Conservation (phyloP, 2,888 invertebrate species). For the Papilio demoleus region DNA sequence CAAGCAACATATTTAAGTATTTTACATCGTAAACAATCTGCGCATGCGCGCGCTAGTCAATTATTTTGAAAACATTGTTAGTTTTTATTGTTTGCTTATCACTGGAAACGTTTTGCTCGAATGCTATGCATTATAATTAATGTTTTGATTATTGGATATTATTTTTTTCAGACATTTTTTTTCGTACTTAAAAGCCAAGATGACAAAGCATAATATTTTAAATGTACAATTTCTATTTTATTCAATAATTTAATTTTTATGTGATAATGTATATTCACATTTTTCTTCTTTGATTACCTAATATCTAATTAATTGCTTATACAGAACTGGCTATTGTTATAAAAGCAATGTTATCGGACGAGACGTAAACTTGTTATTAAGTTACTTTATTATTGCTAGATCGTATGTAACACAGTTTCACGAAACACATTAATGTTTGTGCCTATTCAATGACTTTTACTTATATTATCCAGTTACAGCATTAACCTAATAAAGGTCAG, state of each 20-base stretch:
- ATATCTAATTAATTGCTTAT: slow-evolving; percentile 43
- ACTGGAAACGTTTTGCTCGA: slow-evolving; percentile 25
- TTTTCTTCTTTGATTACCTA: not conserved
- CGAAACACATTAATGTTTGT: slow-evolving; percentile 27
- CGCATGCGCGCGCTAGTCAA: slow-evolving; percentile 3
- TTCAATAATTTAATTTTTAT: too few species aligned
- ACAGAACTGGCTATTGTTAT: slow-evolving; percentile 46
- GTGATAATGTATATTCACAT: not conserved
- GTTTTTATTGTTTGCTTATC: slow-evolving; percentile 37
- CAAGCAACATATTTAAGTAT: not conserved
- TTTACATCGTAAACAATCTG: not conserved
- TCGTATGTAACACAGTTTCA: slow-evolving; percentile 41
- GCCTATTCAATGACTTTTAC: slow-evolving; percentile 12
- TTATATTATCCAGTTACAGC: not conserved
- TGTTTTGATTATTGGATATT: slow-evolving; percentile 8
- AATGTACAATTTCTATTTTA: too few species aligned
- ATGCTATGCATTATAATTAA: slow-evolving; percentile 19
- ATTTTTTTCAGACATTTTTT: not conserved
- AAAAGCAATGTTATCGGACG: slow-evolving; percentile 54
- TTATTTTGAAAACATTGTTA: slow-evolving; percentile 35
- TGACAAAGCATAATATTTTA: too few species aligned
- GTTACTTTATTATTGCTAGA: slow-evolving; percentile 53
- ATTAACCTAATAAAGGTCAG: not conserved
- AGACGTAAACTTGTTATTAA: slow-evolving; percentile 54
- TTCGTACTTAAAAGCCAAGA: too few species aligned